Conservation (phyloP, 2,888 invertebrate genomes). For the Troglohyphantes excavatus region DNA sequence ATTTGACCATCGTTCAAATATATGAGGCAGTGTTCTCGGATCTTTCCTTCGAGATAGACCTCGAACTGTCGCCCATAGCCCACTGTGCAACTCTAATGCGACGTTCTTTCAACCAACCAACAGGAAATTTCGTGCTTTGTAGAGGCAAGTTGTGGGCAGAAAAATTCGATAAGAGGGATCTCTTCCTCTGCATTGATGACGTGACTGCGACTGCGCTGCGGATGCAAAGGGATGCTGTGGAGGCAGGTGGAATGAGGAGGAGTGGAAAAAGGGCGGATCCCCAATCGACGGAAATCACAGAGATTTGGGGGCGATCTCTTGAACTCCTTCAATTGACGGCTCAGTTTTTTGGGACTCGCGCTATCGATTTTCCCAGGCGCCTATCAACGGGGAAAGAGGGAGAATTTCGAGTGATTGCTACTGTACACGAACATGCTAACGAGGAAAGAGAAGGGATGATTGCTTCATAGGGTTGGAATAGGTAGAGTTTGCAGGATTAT, state of each 20-base stretch:
- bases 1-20: background rate
- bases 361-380: background rate
- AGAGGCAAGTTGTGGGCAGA: too few species aligned
- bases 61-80: too few species aligned
- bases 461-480: background rate
- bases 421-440: constrained; percentile 49
- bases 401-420: constrained; percentile 41
- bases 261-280: constrained; percentile 59
- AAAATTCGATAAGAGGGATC: constrained; percentile 29
- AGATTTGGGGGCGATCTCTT: constrained; percentile 32
- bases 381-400: background rate
- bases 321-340: background rate
- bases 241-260: constrained; percentile 40
- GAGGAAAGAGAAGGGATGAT: constrained; percentile 27
- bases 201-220: constrained; percentile 33
- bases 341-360: background rate
- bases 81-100: too few species aligned
- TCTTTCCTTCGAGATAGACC: too few species aligned
- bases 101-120: background rate
- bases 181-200: constrained; percentile 39
- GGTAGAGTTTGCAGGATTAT: too few species aligned
- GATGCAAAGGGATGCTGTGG: constrained; percentile 36
- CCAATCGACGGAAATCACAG: constrained; percentile 39
- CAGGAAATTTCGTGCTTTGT: too few species aligned
- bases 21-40: too few species aligned